Evolutionary conservation across 2,888 invertebrate species (phyloP).

Genomic region (Masnerella sp.): DNA sequence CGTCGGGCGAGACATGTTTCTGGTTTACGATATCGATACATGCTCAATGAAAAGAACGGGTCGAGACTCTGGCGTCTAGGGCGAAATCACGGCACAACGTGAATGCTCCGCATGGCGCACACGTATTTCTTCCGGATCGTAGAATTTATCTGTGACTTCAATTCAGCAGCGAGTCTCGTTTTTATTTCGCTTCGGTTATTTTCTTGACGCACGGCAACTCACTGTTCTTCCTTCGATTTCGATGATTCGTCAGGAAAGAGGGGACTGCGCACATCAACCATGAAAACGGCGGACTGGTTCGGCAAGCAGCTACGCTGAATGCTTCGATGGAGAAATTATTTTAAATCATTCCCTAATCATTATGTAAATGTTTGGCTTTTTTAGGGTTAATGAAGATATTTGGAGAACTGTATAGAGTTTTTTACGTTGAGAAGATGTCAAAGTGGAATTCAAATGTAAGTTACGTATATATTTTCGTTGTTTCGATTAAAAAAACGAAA

Average conservation of each 20-base stretch:
- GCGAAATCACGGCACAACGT: slow-evolving; percentile 55
- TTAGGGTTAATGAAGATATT: no score
- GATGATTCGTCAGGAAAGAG: slow-evolving; percentile 60
- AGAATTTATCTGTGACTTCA: slow-evolving; percentile 65
- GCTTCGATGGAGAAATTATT: no score
- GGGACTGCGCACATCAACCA: slow-evolving; percentile 44
- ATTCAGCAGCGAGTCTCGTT: slow-evolving; percentile 57
- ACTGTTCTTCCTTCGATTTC: slow-evolving; percentile 55
- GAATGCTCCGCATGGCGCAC: slow-evolving; percentile 65
- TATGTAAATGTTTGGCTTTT: no score
- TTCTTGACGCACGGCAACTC: slow-evolving; percentile 54
- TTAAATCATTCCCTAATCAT: no score
- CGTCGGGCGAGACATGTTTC: slow-evolving; percentile 32
- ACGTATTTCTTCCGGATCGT: slow-evolving; percentile 66
- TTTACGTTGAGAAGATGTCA: no score
- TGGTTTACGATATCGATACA: slow-evolving; percentile 51
- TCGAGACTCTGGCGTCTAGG: slow-evolving; percentile 47
- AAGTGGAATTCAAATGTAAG: no score
- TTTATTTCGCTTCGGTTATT: slow-evolving; percentile 62
- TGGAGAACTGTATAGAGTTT: no score
- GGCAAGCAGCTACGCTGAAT: no score
- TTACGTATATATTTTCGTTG: no score
- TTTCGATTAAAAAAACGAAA: no score
- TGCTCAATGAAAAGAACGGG: slow-evolving; percentile 55
- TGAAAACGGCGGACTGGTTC: no score